Base-by-base conservation (phyloP, 2,113 vertebrate species). In the Paedocypris sp. region DNA sequence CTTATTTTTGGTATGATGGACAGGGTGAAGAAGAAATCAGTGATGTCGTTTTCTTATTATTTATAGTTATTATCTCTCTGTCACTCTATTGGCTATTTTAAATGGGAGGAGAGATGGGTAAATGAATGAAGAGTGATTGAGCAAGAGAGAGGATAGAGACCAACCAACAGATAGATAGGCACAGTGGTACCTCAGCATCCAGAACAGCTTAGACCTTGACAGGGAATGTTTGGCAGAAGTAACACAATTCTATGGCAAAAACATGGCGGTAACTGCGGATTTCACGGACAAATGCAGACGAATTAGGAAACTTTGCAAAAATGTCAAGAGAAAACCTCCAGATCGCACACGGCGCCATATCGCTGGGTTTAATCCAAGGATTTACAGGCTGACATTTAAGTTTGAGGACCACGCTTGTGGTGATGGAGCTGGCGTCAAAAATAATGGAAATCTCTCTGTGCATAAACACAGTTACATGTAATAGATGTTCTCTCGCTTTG, bases 331-430 rank as follows among this genome's bases (percentile, higher is more conserved):
- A 43, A 33, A 60, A 31, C 7, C 53, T 45, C 18, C 3, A 16
- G 43, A 18, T 4, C 33, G 36, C 31, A 45, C 13, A 53, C 7
- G 20, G 15, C 16, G 32, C 32, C 32, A 36, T 46, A 45, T 18
- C 36, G 48, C 60, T 51, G 8, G 29, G 48, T 48, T 60, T 69
- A 54, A 65, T 65, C 62, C 54, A 12, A 13, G 20, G 19, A 35
- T 46, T 25, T 8, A 41, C n/a, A 47, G 23, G 35, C 54, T 69
- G 67, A 49, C 67, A 69, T 64, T 60, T 64, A 9, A 16, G 22
- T 16, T 41, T 53, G 31, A 53, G 11, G 19, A 18, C 32, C 7
- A 1, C 16, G 3, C 29, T 12, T 2, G 7, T 8, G 8, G 22
- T 53, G 33, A 26, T 35, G 35, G 19, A 23, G 31, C 33, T 13